phyloP scores from a whole-genome alignment of 2,888 invertebrate genomes.

The Fragum whitleyi region DNA sequence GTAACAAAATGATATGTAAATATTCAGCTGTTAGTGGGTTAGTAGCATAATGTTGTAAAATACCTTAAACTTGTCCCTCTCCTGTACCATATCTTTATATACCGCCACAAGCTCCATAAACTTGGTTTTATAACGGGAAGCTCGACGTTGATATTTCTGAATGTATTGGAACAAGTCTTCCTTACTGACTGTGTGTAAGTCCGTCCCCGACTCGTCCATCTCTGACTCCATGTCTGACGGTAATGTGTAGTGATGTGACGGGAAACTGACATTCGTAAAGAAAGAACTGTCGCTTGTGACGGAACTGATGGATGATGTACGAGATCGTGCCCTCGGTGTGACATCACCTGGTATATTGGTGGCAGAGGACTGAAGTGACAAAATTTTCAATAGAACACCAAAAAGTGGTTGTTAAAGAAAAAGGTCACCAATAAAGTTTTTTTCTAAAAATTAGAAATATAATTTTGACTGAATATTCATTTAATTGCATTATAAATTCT shows the following conservation, averaged over 20 bases:
- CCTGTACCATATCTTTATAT: constrained; percentile 78
- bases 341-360: constrained; percentile 69
- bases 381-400: no score
- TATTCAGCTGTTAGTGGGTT: no score
- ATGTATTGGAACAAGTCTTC: constrained; percentile 79
- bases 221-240: constrained; percentile 82
- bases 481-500: no score
- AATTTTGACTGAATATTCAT: no score
- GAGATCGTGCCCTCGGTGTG: constrained; percentile 74
- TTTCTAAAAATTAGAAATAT: no score
- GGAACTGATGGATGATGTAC: constrained; percentile 80
- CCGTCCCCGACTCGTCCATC: constrained; percentile 75
- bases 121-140: constrained; percentile 79
- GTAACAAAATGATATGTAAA: no score
- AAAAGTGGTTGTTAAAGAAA: no score
- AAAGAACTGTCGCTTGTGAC: constrained; percentile 79
- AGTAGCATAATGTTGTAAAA: no score
- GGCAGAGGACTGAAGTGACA: constrained; percentile 40
- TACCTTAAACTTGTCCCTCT: constrained; percentile 81
- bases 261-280: constrained; percentile 73
- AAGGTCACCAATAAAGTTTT: no score
- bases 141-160: constrained; percentile 77
- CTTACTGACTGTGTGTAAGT: constrained; percentile 75
- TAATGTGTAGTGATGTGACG: constrained; percentile 72
- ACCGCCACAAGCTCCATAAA: constrained; percentile 79